Evolutionary conservation across 2,888 invertebrate species (phyloP), one percentile per base, ranked within the genome.

Genomic region (Apocheima hispidaria): DNA sequence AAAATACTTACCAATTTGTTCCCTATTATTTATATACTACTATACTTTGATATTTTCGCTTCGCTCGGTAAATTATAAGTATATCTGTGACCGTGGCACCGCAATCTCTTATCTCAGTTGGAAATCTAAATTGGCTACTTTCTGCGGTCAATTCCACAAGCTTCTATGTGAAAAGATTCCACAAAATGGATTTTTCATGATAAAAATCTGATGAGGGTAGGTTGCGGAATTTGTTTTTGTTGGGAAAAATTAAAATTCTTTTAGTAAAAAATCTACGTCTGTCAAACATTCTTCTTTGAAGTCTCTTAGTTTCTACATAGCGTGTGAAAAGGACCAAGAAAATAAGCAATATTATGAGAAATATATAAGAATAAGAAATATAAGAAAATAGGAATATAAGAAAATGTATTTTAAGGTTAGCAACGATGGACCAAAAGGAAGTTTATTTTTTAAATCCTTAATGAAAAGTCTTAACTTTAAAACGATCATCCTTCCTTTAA

Each of bases 111-210:
- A 40, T 26, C 49, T 20, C n/a, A 33, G 30, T 33, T 48, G n/a
- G 23, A 50, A 50, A 40, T 51, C 51, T 51, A 40, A 40, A 51
- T 40, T 28, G 40, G 7, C 26, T 30, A 38, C 38, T 51, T 51
- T 51, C 51, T 9, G 23, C 10, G 50, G 23, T 18, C 38, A 40
- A 20, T 20, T n/a, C 12, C 7, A 16, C 26, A n/a, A 51, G n/a
- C 40, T 28, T 16, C 26, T 26, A 16, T 23, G 28, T 5, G 28
- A 6, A 51, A 51, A 14, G 28, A 40, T 51, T 20, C 20, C 28
- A 10, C 4, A 30, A 51, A 40, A 38, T 38, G 23, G 2, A 16
- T 40, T 51, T 40, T 35, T 38, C 38, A 3, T 12, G 51, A 51
- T 51, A 40, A 51, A 2, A 28, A 16, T 38, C 50, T 26, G 10